phyloP scores from a whole-genome alignment of 1,140 invertebrate genomes.

The Camponotus floridanus region DNA sequence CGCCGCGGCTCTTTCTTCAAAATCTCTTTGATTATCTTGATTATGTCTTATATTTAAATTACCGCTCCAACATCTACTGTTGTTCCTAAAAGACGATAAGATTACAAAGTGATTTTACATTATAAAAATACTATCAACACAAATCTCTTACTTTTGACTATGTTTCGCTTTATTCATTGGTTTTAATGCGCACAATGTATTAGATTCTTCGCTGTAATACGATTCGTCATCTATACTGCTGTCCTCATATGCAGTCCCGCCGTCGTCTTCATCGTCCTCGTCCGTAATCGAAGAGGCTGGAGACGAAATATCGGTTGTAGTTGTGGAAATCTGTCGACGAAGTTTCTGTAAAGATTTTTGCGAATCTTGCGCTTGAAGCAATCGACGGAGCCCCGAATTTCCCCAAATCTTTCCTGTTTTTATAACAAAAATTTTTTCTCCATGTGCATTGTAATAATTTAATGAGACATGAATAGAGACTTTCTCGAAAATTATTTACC shows the following conservation, averaged over 20 bases:
- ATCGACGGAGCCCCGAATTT: constrained; percentile 77
- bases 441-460: neutral
- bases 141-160: constrained; percentile 63
- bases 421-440: constrained; percentile 9
- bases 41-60: constrained; percentile 92
- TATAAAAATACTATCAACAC: constrained; percentile 43
- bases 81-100: constrained; percentile 71
- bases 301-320: constrained; percentile 75
- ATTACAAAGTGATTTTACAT: constrained; percentile 18
- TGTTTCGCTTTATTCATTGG: constrained; percentile 67
- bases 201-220: constrained; percentile 82
- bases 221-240: constrained; percentile 82
- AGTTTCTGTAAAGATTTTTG: constrained; percentile 75
- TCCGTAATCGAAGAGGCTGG: constrained; percentile 77
- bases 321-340: constrained; percentile 76
- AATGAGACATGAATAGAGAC: neutral
- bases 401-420: constrained; percentile 83
- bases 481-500: constrained; percentile 79
- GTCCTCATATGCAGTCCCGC: constrained; percentile 73
- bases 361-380: constrained; percentile 68
- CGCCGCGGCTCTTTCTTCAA: constrained; percentile 91
- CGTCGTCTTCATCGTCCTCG: constrained; percentile 80
- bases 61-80: constrained; percentile 89
- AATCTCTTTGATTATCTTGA: constrained; percentile 93
- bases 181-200: constrained; percentile 66